Conservation (phyloP, 2,797 vertebrate genomes). For the Hydrocynus forskahlii region DNA sequence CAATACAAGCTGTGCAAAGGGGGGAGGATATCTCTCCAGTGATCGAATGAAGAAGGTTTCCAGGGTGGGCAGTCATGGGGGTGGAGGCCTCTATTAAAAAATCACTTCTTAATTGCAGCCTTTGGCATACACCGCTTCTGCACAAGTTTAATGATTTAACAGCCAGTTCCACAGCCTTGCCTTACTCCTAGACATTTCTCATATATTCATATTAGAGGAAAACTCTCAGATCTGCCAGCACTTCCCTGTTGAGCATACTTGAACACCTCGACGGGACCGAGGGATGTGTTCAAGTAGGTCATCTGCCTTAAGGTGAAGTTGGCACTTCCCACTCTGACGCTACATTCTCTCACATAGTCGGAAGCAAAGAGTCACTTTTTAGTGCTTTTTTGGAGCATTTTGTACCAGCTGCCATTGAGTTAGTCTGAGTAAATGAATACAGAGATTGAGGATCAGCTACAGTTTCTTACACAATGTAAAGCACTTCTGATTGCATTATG, state of each 20-base stretch:
- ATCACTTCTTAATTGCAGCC: constrained; percentile 26
- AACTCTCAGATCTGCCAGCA: neutral
- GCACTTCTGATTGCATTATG: neutral
- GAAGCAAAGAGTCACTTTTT: neutral
- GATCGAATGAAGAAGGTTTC: constrained; percentile 14
- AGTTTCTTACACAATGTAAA: neutral
- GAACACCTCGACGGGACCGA: neutral
- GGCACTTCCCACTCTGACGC: neutral
- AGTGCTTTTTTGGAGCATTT: neutral
- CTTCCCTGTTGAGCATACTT: neutral
- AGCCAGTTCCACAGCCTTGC: constrained; percentile 9
- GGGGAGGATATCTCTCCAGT: constrained; percentile 1
- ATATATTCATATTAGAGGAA: constrained; percentile 3
- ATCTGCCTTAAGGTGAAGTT: neutral
- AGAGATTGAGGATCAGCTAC: neutral
- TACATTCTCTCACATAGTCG: neutral
- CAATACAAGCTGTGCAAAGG: too few species aligned
- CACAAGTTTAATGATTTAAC: constrained; percentile 27
- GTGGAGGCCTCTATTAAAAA: constrained; percentile 20
- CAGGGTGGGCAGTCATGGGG: constrained; percentile 18
- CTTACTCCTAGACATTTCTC: constrained; percentile 7
- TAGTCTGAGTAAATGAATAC: neutral
- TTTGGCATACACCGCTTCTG: constrained; percentile 10
- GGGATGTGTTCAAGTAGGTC: neutral
- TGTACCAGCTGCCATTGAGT: neutral